Percentiles rank a stretch among this genome's conserved stretches.
Conservation (phyloP, 2,113 vertebrate species). For the Galeopterus variegatus region DNA sequence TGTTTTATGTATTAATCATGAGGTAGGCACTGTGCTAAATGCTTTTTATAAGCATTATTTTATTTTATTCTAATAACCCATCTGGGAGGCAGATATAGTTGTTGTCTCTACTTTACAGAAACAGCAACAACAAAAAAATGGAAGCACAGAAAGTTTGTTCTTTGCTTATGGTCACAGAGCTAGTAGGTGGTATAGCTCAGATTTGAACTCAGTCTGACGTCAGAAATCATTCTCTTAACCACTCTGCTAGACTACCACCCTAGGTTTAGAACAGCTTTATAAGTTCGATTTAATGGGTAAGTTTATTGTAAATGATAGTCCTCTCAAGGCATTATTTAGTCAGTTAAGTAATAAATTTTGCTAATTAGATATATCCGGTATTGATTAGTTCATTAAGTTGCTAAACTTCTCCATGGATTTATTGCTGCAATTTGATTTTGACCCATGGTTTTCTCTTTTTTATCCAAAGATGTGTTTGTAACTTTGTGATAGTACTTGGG, state of each 20-base stretch:
- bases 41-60: slow-evolving; percentile 15
- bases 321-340: slow-evolving; percentile 16
- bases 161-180: neutral
- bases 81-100: slow-evolving; percentile 31
- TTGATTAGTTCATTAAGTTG: neutral
- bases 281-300: neutral
- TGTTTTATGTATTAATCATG: neutral
- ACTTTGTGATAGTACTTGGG: neutral
- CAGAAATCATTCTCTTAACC: neutral
- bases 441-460: neutral
- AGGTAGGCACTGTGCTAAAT: neutral
- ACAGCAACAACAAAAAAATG: neutral
- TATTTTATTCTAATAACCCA: slow-evolving; percentile 23
- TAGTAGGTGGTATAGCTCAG: neutral
- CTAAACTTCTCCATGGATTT: neutral
- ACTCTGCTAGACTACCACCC: neutral
- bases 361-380: neutral
- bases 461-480: neutral
- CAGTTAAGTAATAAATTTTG: neutral
- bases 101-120: neutral
- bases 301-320: neutral
- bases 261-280: neutral
- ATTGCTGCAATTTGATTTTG: neutral
- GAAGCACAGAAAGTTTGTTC: neutral
- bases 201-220: neutral